These are phyloP conservation scores for Aplidium turbinatum DNA, from an alignment of 23 tunicate genomes.

Conservation along the genomic window DNA sequence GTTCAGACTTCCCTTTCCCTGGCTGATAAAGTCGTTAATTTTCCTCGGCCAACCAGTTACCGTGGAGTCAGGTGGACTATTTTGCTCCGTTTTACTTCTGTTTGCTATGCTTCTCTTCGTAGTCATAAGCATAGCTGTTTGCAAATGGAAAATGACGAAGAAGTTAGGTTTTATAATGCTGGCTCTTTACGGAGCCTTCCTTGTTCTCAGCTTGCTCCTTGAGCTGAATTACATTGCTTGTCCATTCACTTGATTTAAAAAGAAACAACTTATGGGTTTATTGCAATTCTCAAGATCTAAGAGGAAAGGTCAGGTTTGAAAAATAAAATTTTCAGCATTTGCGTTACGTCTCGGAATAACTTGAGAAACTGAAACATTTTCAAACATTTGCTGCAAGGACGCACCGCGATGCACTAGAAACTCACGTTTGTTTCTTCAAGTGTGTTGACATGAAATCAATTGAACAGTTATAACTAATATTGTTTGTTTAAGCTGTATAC, in stretches of 20 bases:
- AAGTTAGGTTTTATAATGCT: constrained; percentile 67
- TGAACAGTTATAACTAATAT: too few species aligned
- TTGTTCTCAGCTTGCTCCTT: constrained; percentile 65
- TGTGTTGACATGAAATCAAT: too few species aligned
- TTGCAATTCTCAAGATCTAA: too few species aligned
- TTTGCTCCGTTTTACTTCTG: constrained; percentile 71
- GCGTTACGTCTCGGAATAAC: background rate
- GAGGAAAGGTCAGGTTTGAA: too few species aligned
- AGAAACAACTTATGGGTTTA: background rate
- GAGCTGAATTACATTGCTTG: constrained; percentile 55
- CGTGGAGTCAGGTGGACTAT: constrained; percentile 71
- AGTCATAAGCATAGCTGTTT: constrained; percentile 60
- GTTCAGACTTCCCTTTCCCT: constrained; percentile 80
- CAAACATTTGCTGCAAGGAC: too few species aligned
- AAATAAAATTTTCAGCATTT: background rate
- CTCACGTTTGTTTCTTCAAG: too few species aligned
- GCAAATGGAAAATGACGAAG: constrained; percentile 71
- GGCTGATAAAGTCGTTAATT: constrained; percentile 50
- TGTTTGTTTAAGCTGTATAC: too few species aligned
- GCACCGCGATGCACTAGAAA: too few species aligned
- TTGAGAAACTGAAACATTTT: too few species aligned
- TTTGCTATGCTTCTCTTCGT: constrained; percentile 78
- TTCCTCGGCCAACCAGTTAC: constrained; percentile 42
- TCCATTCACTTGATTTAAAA: background rate
- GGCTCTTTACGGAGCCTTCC: constrained; percentile 70